These are phyloP conservation scores for Euzetes globulus DNA, from an alignment of 2,888 invertebrate genomes.

Conservation along the genomic window DNA sequence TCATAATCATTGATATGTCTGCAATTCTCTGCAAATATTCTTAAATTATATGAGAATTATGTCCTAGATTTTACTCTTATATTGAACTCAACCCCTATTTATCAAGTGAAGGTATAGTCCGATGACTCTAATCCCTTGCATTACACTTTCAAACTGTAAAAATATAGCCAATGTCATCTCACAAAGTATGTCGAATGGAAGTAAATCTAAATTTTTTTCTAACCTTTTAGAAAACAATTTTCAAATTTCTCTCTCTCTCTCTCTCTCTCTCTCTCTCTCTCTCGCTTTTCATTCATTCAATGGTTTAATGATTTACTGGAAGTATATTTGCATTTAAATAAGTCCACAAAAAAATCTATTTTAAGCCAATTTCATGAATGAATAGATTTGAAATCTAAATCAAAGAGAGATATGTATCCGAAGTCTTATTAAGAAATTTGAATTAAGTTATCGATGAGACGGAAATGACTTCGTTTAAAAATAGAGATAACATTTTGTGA, in stretches of 20 bases:
- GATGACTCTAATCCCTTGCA: not conserved
- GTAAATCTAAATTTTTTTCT: not conserved
- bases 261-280: constrained; percentile 9
- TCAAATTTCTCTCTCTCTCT: not conserved
- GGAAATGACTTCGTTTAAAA: too few species aligned
- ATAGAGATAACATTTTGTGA: too few species aligned
- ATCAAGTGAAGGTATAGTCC: not conserved
- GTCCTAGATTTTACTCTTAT: not conserved
- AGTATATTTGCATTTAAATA: constrained; percentile 20
- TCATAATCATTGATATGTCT: too few species aligned
- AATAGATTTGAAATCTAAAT: not conserved
- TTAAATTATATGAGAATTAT: not conserved
- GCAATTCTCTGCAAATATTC: too few species aligned
- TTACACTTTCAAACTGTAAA: not conserved
- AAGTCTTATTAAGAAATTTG: not conserved
- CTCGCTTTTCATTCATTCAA: not conserved
- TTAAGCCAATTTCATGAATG: not conserved
- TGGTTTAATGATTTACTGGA: not conserved
- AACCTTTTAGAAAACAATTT: not conserved
- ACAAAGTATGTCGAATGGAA: not conserved
- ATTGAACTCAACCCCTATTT: not conserved
- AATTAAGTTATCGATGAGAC: too few species aligned
- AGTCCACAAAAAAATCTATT: not conserved
- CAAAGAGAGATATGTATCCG: not conserved
- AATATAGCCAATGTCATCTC: not conserved